Conservation (phyloP, 2,797 vertebrate genomes). For the Pangasius sanitwongsei region DNA sequence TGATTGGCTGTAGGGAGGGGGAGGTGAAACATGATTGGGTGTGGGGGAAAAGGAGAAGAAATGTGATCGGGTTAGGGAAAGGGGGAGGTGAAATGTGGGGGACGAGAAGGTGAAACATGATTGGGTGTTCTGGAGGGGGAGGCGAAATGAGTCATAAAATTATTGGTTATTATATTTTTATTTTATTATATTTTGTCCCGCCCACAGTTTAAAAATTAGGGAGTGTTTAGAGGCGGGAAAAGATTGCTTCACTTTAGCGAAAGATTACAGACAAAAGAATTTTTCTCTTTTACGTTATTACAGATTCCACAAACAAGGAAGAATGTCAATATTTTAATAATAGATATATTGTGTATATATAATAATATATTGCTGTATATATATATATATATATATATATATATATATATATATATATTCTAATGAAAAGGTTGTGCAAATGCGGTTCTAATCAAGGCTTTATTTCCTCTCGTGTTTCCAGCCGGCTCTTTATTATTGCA, state of each 20-base stretch:
- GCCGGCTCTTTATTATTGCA: constrained; percentile 30
- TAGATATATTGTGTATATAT: neutral
- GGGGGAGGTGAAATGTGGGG: neutral
- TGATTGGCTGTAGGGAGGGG: neutral
- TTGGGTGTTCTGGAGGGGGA: neutral
- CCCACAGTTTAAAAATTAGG: too few species aligned
- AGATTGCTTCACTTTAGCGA: neutral
- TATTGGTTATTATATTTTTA: neutral
- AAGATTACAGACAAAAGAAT: neutral
- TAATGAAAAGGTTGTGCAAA: neutral
- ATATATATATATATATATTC: neutral
- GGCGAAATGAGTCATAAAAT: neutral
- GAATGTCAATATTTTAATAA: neutral
- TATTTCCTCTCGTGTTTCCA: neutral
- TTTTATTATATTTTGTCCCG: neutral
- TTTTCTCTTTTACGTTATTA: neutral
- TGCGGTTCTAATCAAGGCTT: neutral
- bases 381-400: neutral
- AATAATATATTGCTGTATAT: neutral
- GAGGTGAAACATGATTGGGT: neutral
- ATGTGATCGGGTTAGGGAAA: neutral
- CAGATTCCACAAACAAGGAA: neutral
- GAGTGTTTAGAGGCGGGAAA: neutral
- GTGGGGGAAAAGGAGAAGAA: neutral
- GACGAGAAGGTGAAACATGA: neutral